Base-by-base conservation (phyloP, 2,113 vertebrate genomes). In the Cinclus mexicanus region DNA sequence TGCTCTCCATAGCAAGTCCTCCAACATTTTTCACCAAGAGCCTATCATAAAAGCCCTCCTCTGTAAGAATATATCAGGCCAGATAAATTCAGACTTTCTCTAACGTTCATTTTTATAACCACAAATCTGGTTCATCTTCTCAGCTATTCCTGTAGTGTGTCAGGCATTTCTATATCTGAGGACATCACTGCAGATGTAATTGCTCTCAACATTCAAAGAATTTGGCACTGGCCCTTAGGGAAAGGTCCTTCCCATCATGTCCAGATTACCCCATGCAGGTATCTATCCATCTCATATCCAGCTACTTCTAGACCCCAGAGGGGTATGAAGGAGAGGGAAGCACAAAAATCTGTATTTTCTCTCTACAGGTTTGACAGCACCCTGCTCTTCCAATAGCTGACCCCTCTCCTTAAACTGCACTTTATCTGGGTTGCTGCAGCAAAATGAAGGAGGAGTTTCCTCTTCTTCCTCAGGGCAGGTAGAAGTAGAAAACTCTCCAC, bases 351-450 rank as follows among this genome's bases (percentile, higher is more conserved):
- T 50, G 6, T 39, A 19, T 49, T 47, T 74, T 63, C 29, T n/a
- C 25, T 19, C 14, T 44, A 59, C 3, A 23, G 29, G 17, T 67
- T 42, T 31, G 41, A 50, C 26, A 86, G 52, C 22, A 52, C 14
- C 7, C 63, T 80, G 19, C 8, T 83, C 13, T 90, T 70, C 50
- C 52, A 79, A 23, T 2, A n/a, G 46, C 47, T 70, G 26, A 44
- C 14, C 24, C 7, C 0, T 18, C 69, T 76, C 71, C 64, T 70
- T 41, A 65, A 4, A 6, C 0, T 10, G 18, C 3, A 4, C 39
- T 87, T 69, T 76, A 57, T 46, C 70, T 59, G n/a, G 81, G 50
- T 20, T 79, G n/a, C 59, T 53, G 41, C 57, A 80, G 39, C 47
- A 57, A 88, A 72, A 72, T 0, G 1, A 78, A 75, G 29, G 13